Base-by-base conservation (phyloP, 2,888 invertebrate genomes). In the Agrotis ipsilon region DNA sequence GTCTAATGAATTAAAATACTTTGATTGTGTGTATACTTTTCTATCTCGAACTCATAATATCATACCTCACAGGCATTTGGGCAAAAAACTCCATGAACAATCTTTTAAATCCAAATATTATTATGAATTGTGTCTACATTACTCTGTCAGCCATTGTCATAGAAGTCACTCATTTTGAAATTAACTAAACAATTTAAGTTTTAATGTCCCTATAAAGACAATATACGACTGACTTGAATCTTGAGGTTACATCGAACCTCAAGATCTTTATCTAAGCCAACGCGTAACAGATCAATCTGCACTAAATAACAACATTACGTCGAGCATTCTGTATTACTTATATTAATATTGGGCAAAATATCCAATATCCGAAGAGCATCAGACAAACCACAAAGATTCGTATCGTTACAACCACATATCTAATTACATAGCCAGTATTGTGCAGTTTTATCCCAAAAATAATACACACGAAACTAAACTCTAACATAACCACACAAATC, bases 351-450 rank as follows among this genome's bases (percentile, higher is more conserved):
- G 48, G 43, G 46, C 24, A 58, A 65, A 71, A 83, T 75, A 76
- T 71, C 72, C 68, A 72, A 76, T 70, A 69, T 51, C 67, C 64
- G 43, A 78, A 70, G n/a, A 70, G 62, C 71, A 69, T 64, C 48
- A 72, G 67, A 75, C 79, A 77, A 82, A 76, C 82, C 85, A 75
- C 81, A 84, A 80, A 86, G 84, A 86, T 82, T 83, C 78, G 54
- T 87, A 86, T 87, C 82, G 72, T 73, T 75, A 78, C 62, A 73
- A 73, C 82, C 79, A 80, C 81, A 84, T 87, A 89, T 87, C 86
- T 89, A 85, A 89, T 89, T 89, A 84, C 86, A 87, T 82, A 70
- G 70, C 66, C 69, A 75, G 73, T 72, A 75, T 82, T 75, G 62
- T 86, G 66, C 64, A 80, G 61, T 77, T 62, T 55, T 67, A 61